Evolutionary conservation across 2,888 invertebrate species (phyloP).

Genomic region (Nomada goodeniana): DNA sequence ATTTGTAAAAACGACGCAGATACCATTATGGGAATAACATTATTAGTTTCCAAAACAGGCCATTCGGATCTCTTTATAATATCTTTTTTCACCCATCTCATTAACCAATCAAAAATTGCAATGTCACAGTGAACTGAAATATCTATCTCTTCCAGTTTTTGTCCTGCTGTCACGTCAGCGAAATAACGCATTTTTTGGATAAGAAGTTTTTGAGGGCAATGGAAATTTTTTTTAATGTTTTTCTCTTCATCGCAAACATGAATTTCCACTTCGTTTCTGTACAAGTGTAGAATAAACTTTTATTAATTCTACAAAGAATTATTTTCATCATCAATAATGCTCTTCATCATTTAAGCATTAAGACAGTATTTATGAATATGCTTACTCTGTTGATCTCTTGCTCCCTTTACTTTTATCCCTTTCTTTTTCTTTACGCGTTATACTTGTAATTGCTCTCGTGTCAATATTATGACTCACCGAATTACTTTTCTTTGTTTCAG

Average conservation of each 20-base stretch:
- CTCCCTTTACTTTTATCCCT: slow-evolving; percentile 75
- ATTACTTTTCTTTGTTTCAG: slow-evolving; percentile 85
- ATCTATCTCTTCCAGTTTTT: slow-evolving; percentile 95
- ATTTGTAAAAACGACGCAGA: slow-evolving; percentile 98
- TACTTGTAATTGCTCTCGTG: slow-evolving; percentile 51
- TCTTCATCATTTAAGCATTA: slow-evolving; percentile 6
- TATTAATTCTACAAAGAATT: slow-evolving; percentile 41
- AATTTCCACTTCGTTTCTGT: slow-evolving; percentile 93
- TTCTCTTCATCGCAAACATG: slow-evolving; percentile 98
- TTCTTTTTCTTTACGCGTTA: slow-evolving; percentile 63
- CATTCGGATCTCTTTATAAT: slow-evolving; percentile 88
- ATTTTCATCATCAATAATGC: slow-evolving; percentile 24
- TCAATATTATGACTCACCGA: slow-evolving; percentile 79
- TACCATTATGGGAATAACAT: slow-evolving; percentile 96
- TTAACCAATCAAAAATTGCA: slow-evolving; percentile 97
- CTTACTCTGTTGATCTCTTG: slow-evolving; percentile 79
- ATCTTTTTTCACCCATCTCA: slow-evolving; percentile 97
- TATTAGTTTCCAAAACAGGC: slow-evolving; percentile 91
- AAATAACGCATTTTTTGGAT: slow-evolving; percentile 98
- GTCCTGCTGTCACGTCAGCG: slow-evolving; percentile 93
- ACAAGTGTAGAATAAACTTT: slow-evolving; percentile 23
- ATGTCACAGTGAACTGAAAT: slow-evolving; percentile 99
- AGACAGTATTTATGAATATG: slow-evolving; percentile 30
- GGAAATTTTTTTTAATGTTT: slow-evolving; percentile 94
- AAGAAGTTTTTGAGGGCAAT: slow-evolving; percentile 93